Conservation (phyloP, 1,140 invertebrate species). For the Anastrepha obliqua region DNA sequence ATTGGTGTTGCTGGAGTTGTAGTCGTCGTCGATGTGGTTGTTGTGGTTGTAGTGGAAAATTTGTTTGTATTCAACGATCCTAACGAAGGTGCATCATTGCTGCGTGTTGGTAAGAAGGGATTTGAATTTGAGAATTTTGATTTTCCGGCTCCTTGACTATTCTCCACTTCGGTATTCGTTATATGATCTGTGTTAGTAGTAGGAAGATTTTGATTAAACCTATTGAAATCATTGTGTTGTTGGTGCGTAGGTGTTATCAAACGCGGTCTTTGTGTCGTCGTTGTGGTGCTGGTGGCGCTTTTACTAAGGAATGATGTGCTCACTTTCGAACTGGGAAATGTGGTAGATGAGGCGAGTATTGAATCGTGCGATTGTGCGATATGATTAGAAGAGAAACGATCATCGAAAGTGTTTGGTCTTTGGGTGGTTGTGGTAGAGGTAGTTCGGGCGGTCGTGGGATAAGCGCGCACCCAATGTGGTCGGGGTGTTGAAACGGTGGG, state of each 20-base stretch:
- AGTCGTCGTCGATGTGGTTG: conserved; percentile 57
- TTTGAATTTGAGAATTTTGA: conserved; percentile 45
- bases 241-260: not conserved
- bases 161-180: not conserved
- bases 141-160: conserved; percentile 28
- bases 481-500: conserved; percentile 56
- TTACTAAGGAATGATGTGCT: conserved; percentile 53
- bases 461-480: conserved; percentile 54
- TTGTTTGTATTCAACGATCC: not conserved
- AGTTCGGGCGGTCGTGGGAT: conserved; percentile 56
- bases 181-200: conserved; percentile 61
- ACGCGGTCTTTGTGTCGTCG: conserved; percentile 52
- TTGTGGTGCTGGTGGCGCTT: conserved; percentile 34
- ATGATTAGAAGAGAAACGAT: conserved; percentile 38
- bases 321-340: conserved; percentile 53
- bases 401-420: not conserved
- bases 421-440: conserved; percentile 28
- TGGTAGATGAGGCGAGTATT: conserved; percentile 57
- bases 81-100: not conserved
- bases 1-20: conserved; percentile 55
- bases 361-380: conserved; percentile 63
- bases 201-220: conserved; percentile 54
- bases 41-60: conserved; percentile 44
- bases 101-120: conserved; percentile 55
- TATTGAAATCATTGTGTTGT: not conserved